Evolutionary conservation across 2,888 invertebrate genomes (phyloP), one percentile per base, ranked within the genome.

Genomic region (Ectobius pallidus): DNA sequence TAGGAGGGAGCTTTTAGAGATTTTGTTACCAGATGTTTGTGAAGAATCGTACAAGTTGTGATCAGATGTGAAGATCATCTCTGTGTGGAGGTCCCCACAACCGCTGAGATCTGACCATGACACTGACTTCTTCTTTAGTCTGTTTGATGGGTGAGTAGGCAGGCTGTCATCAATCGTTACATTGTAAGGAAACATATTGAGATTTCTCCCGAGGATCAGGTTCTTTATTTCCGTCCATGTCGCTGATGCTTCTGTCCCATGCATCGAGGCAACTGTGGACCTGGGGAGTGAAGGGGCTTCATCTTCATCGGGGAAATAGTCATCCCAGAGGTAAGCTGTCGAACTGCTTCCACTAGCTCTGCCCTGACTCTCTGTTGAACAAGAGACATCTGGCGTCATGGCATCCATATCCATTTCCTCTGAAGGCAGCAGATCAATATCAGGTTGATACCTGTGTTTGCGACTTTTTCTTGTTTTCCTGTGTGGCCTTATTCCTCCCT

Each of bases 61-160:
- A 25, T 65, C 65, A 2, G 58, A 58, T 58, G 58, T 16, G 18
- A 65, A 65, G 25, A 65, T 62, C 42, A 73, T 70, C 52, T 83
- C 73, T 18, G 73, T 73, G 16, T 73, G 73, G 14, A 73, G 63
- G 34, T 49, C 62, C 3, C 73, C 73, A 39, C 49, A 70, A 2
- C 73, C 73, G 52, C 69, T 69, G n/a, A 73, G 25, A 65, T 73
- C 73, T 27, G 73, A 68, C 73, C 73, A 73, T 25, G 73, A 73
- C n/a, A 73, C 73, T 22, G 69, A 73, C 49, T 72, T 72, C 49
- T 72, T 72, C 49, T 62, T 70, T 1, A 34, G 16, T 30, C 22
- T 27, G 44, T 27, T 70, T 30, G 16, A 30, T 20, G 46, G 18
- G 25, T 30, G 16, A 22, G n/a, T 30, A 27, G 16, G 16, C 16